Conservation (phyloP, 92 coral and sea anemone genomes). For the Isaurus tuberculatus region DNA sequence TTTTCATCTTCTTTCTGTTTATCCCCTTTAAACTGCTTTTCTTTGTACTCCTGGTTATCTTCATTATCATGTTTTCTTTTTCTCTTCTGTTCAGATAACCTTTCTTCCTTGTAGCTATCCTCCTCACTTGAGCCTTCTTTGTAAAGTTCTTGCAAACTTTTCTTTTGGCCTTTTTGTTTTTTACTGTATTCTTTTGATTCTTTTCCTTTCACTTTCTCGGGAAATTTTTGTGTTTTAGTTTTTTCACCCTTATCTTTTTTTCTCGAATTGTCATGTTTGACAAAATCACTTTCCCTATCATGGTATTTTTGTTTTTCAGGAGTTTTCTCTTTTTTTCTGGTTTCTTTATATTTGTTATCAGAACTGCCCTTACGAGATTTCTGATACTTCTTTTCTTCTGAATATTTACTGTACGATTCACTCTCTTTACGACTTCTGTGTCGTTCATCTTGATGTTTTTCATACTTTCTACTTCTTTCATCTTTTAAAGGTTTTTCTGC, state of each 20-base stretch:
- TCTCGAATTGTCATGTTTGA: not conserved
- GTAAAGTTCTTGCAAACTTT: constrained; percentile 1
- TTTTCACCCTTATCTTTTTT: constrained; percentile 4
- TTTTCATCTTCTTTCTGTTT: not conserved
- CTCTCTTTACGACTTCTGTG: constrained; percentile 18
- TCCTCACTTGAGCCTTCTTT: not conserved
- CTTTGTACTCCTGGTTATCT: not conserved
- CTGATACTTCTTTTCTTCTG: constrained; percentile 21
- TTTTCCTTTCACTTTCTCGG: not conserved
- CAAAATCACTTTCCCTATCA: not conserved
- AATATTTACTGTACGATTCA: not conserved
- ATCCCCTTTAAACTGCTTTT: not conserved
- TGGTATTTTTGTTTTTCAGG: constrained; percentile 9
- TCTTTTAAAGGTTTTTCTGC: constrained; percentile 29
- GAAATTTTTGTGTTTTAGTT: not conserved
- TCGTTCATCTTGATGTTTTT: not conserved
- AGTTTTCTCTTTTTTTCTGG: not conserved
- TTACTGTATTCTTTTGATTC: not conserved
- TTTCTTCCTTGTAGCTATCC: not conserved
- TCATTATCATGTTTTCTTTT: not conserved
- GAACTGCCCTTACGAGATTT: constrained; percentile 23
- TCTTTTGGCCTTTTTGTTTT: constrained; percentile 8
- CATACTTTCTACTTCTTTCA: constrained; percentile 22
- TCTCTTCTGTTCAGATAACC: not conserved
- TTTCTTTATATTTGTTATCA: not conserved